Conservation (phyloP, 2,888 invertebrate genomes). For the Limnephilus lunatus region DNA sequence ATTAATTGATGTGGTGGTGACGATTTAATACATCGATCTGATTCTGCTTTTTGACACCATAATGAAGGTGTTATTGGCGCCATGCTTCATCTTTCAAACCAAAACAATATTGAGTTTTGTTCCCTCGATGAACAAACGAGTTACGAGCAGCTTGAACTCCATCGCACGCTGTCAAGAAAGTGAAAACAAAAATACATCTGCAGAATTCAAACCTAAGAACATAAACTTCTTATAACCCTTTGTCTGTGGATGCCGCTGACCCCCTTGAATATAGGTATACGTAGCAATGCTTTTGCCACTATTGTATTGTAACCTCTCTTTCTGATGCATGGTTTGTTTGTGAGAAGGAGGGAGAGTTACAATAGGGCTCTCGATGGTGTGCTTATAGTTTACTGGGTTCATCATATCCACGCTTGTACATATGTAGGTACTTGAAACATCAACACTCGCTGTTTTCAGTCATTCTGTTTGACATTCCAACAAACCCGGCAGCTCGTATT, state of each 20-base stretch:
- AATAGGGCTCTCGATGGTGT: not conserved
- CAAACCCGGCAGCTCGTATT: conserved; percentile 23
- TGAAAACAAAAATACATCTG: not conserved
- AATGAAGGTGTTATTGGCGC: not conserved
- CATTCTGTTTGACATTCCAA: conserved; percentile 41
- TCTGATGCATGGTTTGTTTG: not conserved
- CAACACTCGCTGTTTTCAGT: conserved; percentile 15
- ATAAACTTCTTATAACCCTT: conserved; percentile 24
- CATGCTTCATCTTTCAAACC: not conserved
- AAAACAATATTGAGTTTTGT: not conserved
- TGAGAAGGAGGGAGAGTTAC: not conserved
- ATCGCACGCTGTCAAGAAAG: not conserved
- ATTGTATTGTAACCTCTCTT: not conserved
- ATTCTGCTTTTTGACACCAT: not conserved
- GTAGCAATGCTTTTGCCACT: not conserved
- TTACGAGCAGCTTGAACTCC: not conserved
- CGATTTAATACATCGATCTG: not conserved
- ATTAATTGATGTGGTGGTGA: not conserved
- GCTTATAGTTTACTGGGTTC: not conserved
- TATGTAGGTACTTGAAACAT: not conserved
- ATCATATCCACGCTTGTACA: not conserved
- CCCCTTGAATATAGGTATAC: not conserved
- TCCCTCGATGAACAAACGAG: not conserved
- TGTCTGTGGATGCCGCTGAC: conserved; percentile 13
- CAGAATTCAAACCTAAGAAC: not conserved